Conservation (phyloP, 2,797 vertebrate genomes). For the Ceryle rudis region DNA sequence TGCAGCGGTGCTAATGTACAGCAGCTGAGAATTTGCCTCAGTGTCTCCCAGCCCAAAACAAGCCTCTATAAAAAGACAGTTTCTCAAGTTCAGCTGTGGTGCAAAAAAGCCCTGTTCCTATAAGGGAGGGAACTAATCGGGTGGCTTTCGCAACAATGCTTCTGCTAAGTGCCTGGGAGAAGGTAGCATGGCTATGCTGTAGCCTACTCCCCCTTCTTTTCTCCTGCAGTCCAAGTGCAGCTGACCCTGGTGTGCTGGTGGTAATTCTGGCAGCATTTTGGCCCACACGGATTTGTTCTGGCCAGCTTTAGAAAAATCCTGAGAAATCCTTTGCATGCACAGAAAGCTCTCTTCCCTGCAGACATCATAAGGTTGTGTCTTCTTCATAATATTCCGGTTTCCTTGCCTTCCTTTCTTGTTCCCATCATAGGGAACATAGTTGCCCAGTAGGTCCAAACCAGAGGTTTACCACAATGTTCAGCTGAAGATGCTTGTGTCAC, state of each 20-base stretch:
- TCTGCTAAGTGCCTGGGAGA: neutral
- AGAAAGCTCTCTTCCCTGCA: neutral
- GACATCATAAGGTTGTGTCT: neutral
- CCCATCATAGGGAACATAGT: neutral
- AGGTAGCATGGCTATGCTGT: accelerated
- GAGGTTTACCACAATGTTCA: neutral
- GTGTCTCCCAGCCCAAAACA: slow-evolving; percentile 14
- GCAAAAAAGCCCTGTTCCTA: neutral
- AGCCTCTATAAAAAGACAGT: slow-evolving; percentile 54
- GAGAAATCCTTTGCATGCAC: neutral
- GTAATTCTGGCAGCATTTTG: neutral
- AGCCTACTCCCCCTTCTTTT: neutral
- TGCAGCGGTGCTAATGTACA: slow-evolving; percentile 52
- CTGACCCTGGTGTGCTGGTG: neutral
- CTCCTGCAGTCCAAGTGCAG: neutral
- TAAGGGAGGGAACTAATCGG: neutral
- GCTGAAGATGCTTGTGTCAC: neutral
- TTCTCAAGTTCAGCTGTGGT: slow-evolving; percentile 41
- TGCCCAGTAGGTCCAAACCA: neutral
- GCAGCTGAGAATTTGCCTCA: slow-evolving; percentile 48
- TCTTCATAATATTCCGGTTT: neutral
- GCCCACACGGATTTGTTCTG: neutral
- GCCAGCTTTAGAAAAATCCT: neutral
- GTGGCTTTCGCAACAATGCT: neutral
- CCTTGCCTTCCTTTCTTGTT: accelerated